Percentiles rank a stretch among this genome's conserved stretches.
phyloP scores from a whole-genome alignment of 2,113 vertebrate genomes.

The Brachyistius frenatus region DNA sequence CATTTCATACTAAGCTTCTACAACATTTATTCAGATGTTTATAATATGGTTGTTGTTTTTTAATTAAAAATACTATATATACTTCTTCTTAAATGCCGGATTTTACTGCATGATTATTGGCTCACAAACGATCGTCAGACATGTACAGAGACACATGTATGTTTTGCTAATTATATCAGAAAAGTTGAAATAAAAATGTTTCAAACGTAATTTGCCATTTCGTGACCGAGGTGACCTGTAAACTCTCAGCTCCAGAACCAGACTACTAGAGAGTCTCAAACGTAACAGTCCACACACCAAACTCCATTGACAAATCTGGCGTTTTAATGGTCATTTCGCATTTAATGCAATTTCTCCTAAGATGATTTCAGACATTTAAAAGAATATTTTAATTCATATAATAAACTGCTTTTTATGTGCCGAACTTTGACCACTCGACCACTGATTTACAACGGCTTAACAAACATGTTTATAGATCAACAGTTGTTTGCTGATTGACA shows the following conservation, averaged over 20 bases:
- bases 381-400: neutral
- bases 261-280: too few species aligned
- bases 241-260: too few species aligned
- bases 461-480: neutral
- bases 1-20: too few species aligned
- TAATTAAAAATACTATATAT: too few species aligned
- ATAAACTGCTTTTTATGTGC: neutral
- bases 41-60: neutral
- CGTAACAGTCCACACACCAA: neutral
- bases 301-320: neutral
- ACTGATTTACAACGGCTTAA: neutral
- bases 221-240: too few species aligned
- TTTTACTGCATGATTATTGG: neutral
- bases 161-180: too few species aligned
- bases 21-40: neutral
- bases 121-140: too few species aligned
- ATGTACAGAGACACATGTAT: too few species aligned
- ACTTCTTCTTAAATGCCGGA: neutral
- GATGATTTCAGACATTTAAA: neutral
- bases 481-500: fast-evolving
- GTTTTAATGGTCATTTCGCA: neutral
- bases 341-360: neutral
- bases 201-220: too few species aligned
- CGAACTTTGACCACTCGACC: neutral
- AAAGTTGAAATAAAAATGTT: too few species aligned